Evolutionary conservation across 2,888 invertebrate species (phyloP), one percentile per base, ranked within the genome.

Genomic region (Nomada fucata): DNA sequence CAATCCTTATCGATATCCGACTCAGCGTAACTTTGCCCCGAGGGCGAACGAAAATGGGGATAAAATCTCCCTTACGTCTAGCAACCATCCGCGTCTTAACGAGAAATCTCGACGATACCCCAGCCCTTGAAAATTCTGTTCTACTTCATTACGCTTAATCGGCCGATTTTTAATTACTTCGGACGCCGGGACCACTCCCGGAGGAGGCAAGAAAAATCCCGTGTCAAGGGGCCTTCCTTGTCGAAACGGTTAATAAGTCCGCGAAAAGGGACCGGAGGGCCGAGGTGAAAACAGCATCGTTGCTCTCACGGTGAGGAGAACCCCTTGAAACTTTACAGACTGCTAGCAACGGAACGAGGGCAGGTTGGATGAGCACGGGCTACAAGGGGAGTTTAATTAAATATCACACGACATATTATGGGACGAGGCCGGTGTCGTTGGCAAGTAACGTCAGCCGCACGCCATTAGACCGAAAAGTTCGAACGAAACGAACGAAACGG

Each of bases 291-390:
- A 81, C 81, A 76, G 76, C 74, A 79, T 86, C 44, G 70, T 55
- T 10, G 4, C 55, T 26, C 68, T 29, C 47, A 29, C 26, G 52
- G 44, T 61, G 78, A 71, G 64, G 74, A 83, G 88, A 89, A 82
- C 88, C 91, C 88, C 91, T 91, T 84, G 89, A 90, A 91, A 91
- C 90, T 91, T 91, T 90, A 89, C 90, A 91, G 90, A 91, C 89
- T 89, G 85, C 72, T 55, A 57, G 71, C 13, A 53, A 77, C 80
- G 85, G 77, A 87, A 83, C 84, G 87, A 85, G 85, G 83, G 74
- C 76, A 78, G 60, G 61, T 68, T 36, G 72, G 69, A 73, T 75
- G 82, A 70, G 70, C 61, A 69, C 55, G 77, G 76, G 72, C 36
- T 70, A 42, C 44, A 57, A 70, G 82, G 64, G 80, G 82, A 90